Evolutionary conservation across 92 coral and sea anemone genomes (phyloP).

Genomic region (Palythoa grandiflora): DNA sequence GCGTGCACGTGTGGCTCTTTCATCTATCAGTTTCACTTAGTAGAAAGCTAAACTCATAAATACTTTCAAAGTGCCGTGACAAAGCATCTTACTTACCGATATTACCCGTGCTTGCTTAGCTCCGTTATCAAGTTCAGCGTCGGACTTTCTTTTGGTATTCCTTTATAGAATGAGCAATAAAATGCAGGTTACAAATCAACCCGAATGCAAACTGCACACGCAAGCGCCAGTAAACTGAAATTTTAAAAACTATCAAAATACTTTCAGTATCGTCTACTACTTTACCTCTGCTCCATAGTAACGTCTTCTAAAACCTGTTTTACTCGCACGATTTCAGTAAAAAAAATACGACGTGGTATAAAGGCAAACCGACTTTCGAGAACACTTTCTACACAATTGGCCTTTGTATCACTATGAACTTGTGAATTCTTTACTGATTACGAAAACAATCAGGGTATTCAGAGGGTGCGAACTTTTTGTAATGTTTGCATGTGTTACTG

Average conservation of each 20-base stretch:
- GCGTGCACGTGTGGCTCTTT: conserved; percentile 18
- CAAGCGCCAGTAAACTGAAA: background rate
- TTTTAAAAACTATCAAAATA: background rate
- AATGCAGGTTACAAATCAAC: conserved; percentile 8
- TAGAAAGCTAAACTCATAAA: conserved; percentile 26
- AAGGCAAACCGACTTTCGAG: conserved; percentile 16
- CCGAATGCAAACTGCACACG: background rate
- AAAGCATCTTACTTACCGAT: conserved; percentile 31
- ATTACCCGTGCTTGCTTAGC: conserved; percentile 28
- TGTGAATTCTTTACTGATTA: conserved; percentile 25
- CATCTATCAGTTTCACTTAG: conserved; percentile 3
- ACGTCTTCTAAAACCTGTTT: background rate
- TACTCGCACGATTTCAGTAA: conserved; percentile 6
- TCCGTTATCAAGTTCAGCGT: conserved; percentile 9
- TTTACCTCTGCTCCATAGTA: conserved; percentile 19
- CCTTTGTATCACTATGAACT: conserved; percentile 5
- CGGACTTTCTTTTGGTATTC: conserved; percentile 32
- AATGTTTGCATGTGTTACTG: background rate
- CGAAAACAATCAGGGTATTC: conserved; percentile 8
- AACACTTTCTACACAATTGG: conserved; percentile 19
- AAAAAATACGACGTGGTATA: conserved; percentile 8
- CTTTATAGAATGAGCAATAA: conserved; percentile 18
- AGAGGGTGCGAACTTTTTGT: conserved; percentile 10
- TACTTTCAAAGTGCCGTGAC: conserved; percentile 19
- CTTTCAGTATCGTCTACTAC: conserved; percentile 1